Evolutionary conservation across 2,888 invertebrate species (phyloP).

Genomic region (Aphodius granarius): DNA sequence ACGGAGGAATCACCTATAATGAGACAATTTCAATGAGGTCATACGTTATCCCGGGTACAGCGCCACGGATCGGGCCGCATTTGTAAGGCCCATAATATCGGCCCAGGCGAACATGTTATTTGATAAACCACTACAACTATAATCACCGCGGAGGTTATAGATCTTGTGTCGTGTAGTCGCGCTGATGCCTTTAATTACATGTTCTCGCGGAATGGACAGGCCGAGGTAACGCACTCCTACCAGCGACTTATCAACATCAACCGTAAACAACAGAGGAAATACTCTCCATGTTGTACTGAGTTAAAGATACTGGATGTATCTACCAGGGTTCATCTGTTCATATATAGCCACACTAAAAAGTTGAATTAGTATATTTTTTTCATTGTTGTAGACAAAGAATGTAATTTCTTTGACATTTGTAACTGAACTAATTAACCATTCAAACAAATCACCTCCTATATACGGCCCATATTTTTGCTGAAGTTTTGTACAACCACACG

Average conservation of each 20-base stretch:
- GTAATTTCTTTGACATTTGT: no score
- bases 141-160: constrained; percentile 32
- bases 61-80: neutral
- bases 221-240: constrained; percentile 13
- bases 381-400: no score
- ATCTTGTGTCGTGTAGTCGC: constrained; percentile 34
- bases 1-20: constrained; percentile 11
- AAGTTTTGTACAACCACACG: no score
- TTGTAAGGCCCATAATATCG: constrained; percentile 6
- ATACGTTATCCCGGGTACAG: neutral
- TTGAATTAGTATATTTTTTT: no score
- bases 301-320: neutral
- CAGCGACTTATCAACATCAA: constrained; percentile 10
- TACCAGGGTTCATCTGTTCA: neutral
- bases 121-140: constrained; percentile 30
- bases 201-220: constrained; percentile 19
- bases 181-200: constrained; percentile 35
- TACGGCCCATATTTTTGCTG: no score
- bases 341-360: no score
- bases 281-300: neutral
- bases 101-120: constrained; percentile 26
- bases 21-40: constrained; percentile 15
- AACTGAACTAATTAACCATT: no score
- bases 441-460: no score
- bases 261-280: neutral